Evolutionary conservation across 2,888 invertebrate species (phyloP).

Genomic region (Ypsolopha scabrella): DNA sequence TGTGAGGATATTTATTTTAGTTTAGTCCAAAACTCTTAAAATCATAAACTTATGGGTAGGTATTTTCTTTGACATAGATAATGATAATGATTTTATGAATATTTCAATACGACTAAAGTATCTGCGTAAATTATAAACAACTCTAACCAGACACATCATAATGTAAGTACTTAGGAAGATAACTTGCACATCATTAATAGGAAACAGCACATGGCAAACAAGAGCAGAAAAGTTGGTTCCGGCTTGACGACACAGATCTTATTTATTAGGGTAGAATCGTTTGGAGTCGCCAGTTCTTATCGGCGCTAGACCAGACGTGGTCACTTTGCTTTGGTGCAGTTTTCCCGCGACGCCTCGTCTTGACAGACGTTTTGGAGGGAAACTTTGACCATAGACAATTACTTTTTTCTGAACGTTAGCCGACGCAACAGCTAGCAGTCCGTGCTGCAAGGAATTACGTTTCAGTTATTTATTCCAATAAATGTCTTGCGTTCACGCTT

Average conservation of each 20-base stretch:
- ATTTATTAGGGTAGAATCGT: conserved; percentile 34
- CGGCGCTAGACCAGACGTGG: conserved; percentile 16
- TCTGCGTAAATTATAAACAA: too few species aligned
- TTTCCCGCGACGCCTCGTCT: conserved; percentile 22
- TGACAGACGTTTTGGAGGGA: conserved; percentile 31
- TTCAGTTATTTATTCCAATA: conserved; percentile 18
- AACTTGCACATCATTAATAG: too few species aligned
- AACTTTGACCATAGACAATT: conserved; percentile 14
- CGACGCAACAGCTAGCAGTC: background rate
- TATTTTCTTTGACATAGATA: too few species aligned
- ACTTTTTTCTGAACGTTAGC: conserved; percentile 10
- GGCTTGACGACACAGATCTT: background rate
- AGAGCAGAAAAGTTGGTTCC: background rate
- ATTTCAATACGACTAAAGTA: too few species aligned
- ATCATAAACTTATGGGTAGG: too few species aligned
- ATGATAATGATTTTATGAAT: too few species aligned
- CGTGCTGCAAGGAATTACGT: conserved; percentile 7
- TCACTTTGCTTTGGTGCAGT: conserved; percentile 18
- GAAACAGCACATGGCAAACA: too few species aligned
- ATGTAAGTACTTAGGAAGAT: too few species aligned
- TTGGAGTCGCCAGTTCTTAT: conserved; percentile 27
- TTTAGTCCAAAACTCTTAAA: too few species aligned
- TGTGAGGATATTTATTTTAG: too few species aligned
- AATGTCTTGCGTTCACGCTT: conserved; percentile 20
- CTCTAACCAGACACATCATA: too few species aligned